Evolutionary conservation across 2,797 vertebrate species (phyloP), one percentile per base, ranked within the genome.

Genomic region (Pelochelys cantorii): DNA sequence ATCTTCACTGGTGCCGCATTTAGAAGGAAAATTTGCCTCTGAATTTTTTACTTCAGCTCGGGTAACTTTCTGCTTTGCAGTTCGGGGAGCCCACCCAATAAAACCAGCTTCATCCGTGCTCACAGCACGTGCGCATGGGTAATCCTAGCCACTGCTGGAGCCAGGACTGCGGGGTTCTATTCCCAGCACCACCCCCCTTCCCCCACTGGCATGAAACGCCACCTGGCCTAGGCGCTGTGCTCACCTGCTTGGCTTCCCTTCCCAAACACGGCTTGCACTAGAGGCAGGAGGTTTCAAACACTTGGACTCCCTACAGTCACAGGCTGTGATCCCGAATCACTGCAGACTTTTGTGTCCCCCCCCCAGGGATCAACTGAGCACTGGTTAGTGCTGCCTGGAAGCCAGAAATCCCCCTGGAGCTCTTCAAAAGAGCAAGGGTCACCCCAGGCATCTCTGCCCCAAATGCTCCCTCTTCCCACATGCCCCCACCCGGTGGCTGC

Each of bases 31-130:
- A 25, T 75, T 42, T 75, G 71, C 71, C 22, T 14, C 34, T 25
- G 12, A 25, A 34, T 68, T 37, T 48, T 75, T 22, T 53, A n/a
- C 78, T 18, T 0, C 1, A 37, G 10, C 60, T 18, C 1, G 0
- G 9, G 71, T 48, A 48, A 48, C 37, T 48, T 37, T 14, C 34
- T 13, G 71, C 22, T 25, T 13, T 48, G 71, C 37, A 68, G 18
- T 34, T 68, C 8, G 10, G 65, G 10, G n/a, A 5, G 9, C 18
- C 65, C 65, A 34, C 22, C 71, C 37, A 27, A 12, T 25, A 25
- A 48, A 48, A 37, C 71, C 3, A 23, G 71, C 29, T 22, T 42
- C 11, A 20, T 22, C 20, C 5, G 7, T 7, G 12, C 22, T 22
- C 20, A 34, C 71, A 74, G 14, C 37, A 42, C 10, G 25, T 34